Evolutionary conservation across 2,888 invertebrate genomes (phyloP).

Genomic region (Ophion ellenae): DNA sequence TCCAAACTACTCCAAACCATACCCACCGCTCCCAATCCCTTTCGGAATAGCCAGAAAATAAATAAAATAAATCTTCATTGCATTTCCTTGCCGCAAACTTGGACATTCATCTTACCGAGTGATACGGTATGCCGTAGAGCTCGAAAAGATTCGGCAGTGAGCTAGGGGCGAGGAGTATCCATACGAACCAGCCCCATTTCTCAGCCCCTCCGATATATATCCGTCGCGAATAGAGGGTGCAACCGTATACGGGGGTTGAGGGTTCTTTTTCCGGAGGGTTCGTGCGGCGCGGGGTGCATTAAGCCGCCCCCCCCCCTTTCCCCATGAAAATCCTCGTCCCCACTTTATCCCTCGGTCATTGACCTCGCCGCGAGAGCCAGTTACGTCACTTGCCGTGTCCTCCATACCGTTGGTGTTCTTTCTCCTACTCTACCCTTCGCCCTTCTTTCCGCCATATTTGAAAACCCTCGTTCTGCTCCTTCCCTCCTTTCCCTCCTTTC

Average conservation of each 20-base stretch:
- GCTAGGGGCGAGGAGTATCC: no score
- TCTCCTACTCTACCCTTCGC: constrained; percentile 42
- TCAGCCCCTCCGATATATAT: background rate
- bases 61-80: no score
- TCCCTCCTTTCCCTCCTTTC: constrained; percentile 54
- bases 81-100: no score
- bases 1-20: no score
- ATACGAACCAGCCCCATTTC: constrained; percentile 26
- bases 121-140: no score
- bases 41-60: no score
- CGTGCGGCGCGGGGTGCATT: constrained; percentile 79
- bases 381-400: constrained; percentile 78
- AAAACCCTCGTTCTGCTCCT: constrained; percentile 33
- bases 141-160: no score
- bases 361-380: constrained; percentile 78
- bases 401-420: constrained; percentile 28
- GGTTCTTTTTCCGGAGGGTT: constrained; percentile 75
- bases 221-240: constrained; percentile 3
- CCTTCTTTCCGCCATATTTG: constrained; percentile 57
- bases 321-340: background rate
- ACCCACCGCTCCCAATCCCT: no score
- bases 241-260: constrained; percentile 35
- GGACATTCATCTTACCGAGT: no score
- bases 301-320: constrained; percentile 68
- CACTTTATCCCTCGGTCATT: constrained; percentile 76